Evolutionary conservation across 2,113 vertebrate species (phyloP), one percentile per base, ranked within the genome.

Genomic region (Rostratula benghalensis): DNA sequence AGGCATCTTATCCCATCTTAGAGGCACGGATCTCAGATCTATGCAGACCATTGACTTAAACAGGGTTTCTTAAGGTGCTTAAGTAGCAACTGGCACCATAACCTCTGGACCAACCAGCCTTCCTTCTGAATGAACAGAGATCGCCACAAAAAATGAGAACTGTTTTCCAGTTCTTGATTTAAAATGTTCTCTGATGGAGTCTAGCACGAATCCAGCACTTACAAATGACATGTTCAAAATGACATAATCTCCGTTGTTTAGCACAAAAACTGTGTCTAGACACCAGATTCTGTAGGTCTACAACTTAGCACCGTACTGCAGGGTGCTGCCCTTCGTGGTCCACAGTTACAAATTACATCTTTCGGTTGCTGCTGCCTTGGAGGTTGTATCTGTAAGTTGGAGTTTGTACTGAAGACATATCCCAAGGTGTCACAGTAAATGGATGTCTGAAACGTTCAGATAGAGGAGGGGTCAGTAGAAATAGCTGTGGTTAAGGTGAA

Each of bases 251-350:
- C 65, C 70, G 22, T 43, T 8, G 14, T 54, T 70, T 43, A 45
- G 28, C 64, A 65, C 27, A 67, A 56, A 80, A 56, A 6, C n/a
- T 37, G 13, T 43, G 13, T 13, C 23, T 59, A 53, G 48, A 51
- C 6, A 30, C 8, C 11, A n/a, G 59, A 33, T 50, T 27, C 50
- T 57, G 23, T 13, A 45, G 37, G 31, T n/a, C 25, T 77, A 5
- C n/a, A 37, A 2, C 2, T 61, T 41, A 63, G 28, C 24, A 13
- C 28, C 0, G 1, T 12, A 2, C n/a, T 70, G 31, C 3, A 0
- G 39, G 48, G 27, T 69, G 45, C 33, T 64, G 70, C 20, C 21
- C 15, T 43, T 74, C 27, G 2, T 5, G 18, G 31, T 46, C 61
- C 30, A 33, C 24, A 77, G 43, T 28, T 82, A 39, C 1, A n/a